A percentile compares a stretch with the other conserved stretches of the same genome.
phyloP scores from a whole-genome alignment of 2,113 vertebrate species.

The Pangasianodon hypophthalmus region DNA sequence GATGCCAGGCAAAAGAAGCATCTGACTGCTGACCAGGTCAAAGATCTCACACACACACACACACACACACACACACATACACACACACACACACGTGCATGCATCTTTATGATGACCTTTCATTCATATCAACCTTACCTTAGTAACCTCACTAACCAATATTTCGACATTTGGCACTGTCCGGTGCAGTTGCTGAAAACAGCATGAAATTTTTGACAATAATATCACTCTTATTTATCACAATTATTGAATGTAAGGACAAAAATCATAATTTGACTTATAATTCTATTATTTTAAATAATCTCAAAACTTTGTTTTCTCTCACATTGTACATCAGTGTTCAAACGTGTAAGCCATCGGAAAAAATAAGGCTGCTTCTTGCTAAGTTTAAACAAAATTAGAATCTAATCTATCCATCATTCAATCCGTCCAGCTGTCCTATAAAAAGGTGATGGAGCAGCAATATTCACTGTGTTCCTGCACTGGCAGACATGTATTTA shows the following conservation, averaged over 20 bases:
- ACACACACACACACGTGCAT: neutral
- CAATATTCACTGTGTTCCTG: constrained; percentile 14
- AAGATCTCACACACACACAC: neutral
- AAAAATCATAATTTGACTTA: neutral
- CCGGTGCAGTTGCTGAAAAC: neutral
- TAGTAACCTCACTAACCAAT: neutral
- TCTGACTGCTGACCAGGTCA: constrained; percentile 11
- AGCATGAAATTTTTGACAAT: neutral
- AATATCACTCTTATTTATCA: neutral
- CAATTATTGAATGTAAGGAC: neutral
- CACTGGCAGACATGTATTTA: constrained; percentile 33
- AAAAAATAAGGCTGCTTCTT: neutral
- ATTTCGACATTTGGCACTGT: neutral
- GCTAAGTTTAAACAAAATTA: neutral
- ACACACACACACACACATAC: neutral
- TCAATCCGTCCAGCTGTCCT: neutral
- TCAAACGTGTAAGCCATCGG: neutral
- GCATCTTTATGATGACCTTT: neutral
- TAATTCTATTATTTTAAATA: neutral
- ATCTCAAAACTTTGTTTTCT: neutral
- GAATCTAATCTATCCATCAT: neutral
- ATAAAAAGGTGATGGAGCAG: neutral
- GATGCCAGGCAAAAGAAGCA: constrained; percentile 24
- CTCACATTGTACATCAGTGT: neutral
- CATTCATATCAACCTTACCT: neutral